Percentiles rank a stretch among this genome's conserved stretches.
These are phyloP conservation scores for Eulemur rubriventer DNA, from an alignment of 2,797 vertebrate genomes.

Conservation along the genomic window DNA sequence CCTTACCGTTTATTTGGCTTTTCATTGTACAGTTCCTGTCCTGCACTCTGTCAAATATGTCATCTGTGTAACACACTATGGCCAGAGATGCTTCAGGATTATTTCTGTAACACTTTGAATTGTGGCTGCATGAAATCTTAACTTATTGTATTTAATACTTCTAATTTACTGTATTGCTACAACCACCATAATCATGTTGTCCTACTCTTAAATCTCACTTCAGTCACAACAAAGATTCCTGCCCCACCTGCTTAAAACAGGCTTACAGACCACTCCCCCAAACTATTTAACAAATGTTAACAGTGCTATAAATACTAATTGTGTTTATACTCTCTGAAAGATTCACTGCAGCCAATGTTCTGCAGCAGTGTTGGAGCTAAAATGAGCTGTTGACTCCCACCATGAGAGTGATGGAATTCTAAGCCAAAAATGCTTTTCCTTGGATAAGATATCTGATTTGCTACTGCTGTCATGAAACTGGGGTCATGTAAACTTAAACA, in stretches of 20 bases:
- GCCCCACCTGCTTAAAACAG: slow-evolving; percentile 81
- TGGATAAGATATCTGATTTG: slow-evolving; percentile 87
- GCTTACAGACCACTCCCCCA: slow-evolving; percentile 73
- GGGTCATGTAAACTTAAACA: slow-evolving; percentile 86
- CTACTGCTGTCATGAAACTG: slow-evolving; percentile 85
- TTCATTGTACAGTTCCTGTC: slow-evolving; percentile 69
- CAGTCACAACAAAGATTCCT: slow-evolving; percentile 77
- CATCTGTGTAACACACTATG: slow-evolving; percentile 82
- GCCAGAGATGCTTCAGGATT: slow-evolving; percentile 70
- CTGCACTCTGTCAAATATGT: slow-evolving; percentile 73
- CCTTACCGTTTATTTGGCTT: slow-evolving; percentile 81
- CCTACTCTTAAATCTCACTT: slow-evolving; percentile 67
- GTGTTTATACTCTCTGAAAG: slow-evolving; percentile 86
- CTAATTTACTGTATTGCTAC: slow-evolving; percentile 69
- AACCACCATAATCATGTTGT: slow-evolving; percentile 61
- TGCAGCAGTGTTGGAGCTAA: slow-evolving; percentile 81
- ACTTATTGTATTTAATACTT: slow-evolving; percentile 65
- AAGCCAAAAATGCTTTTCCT: slow-evolving; percentile 86
- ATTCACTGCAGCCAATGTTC: slow-evolving; percentile 84
- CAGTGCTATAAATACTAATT: slow-evolving; percentile 86
- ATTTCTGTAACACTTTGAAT: slow-evolving; percentile 65
- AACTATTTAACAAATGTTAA: slow-evolving; percentile 87
- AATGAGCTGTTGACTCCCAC: slow-evolving; percentile 85
- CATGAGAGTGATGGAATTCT: slow-evolving; percentile 79
- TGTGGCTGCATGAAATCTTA: slow-evolving; percentile 57